Base-by-base conservation (phyloP, 1,140 invertebrate species). In the Megalopta genalis region DNA sequence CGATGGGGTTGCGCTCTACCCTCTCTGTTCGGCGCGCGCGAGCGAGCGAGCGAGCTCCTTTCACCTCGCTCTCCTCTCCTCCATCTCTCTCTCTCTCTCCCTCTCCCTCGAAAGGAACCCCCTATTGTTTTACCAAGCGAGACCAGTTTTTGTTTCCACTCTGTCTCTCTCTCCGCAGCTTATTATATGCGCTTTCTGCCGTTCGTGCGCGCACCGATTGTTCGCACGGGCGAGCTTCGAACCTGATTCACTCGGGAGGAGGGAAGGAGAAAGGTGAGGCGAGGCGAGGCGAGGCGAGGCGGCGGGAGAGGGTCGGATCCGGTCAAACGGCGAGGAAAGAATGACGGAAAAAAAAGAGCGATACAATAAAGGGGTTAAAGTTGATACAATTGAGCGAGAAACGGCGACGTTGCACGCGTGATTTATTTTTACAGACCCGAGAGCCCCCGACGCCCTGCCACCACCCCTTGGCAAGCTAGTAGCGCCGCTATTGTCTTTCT, bases 121-220 rank as follows among this genome's bases (percentile, higher is more conserved):
- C 73, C 82, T 88, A 89, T 90, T 90, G 87, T 90, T 90, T 90
- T 89, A 88, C 82, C 81, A 66, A 84, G 86, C 82, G 77, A 89
- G 89, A 90, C 89, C 85, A 90, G 88, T 90, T 90, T 90, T 89
- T 89, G 80, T 87, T 87, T 88, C 42, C 80, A 80, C 83, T 86
- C 70, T 78, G 71, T 86, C 84, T 86, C 77, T 86, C 80, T 83
- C 80, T 57, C 54, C 72, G 67, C 66, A 57, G 83, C 81, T 88
- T 88, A 88, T 88, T 88, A 88, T 86, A 87, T 88, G 85, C 85
- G 86, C 83, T 88, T 87, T 87, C 86, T 64, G 66, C 66, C 69
- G 59, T 85, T 85, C 32, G 25, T 81, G 83, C 67, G 70, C 69
- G 60, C 65, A 59, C 85, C 85, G 76, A 86, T 88, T 88, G 87